Evolutionary conservation across 2,888 invertebrate species (phyloP).

Genomic region (Ethmia dodecea): DNA sequence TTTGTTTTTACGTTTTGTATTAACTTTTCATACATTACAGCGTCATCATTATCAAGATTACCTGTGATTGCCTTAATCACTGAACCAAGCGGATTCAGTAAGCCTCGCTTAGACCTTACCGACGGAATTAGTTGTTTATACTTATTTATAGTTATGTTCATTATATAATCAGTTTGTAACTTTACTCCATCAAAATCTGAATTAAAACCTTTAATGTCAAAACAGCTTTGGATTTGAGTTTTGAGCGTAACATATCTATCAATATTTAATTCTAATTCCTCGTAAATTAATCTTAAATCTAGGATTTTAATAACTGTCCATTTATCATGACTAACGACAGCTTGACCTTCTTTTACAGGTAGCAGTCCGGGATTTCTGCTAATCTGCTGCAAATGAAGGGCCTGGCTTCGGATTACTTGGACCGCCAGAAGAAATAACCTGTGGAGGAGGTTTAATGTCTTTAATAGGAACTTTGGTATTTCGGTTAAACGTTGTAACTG

Average conservation of each 20-base stretch:
- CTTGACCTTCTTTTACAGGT: slow-evolving; percentile 4
- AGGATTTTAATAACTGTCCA: slow-evolving; percentile 4
- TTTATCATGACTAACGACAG: not conserved
- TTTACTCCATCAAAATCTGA: not conserved
- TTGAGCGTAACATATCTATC: not conserved
- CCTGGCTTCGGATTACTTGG: slow-evolving; percentile 1
- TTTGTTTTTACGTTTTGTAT: not conserved
- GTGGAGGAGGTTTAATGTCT: slow-evolving; percentile 14
- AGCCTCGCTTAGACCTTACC: not conserved
- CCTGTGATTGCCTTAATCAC: not conserved
- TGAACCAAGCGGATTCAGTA: slow-evolving; percentile 1
- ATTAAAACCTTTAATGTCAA: not conserved
- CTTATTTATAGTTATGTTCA: not conserved
- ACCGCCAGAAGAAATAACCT: not conserved
- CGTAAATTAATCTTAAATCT: not conserved
- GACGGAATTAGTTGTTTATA: not conserved
- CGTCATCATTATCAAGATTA: not conserved
- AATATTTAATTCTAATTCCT: not conserved
- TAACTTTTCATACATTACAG: not conserved
- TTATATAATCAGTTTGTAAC: not conserved
- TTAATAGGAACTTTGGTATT: slow-evolving; percentile 11
- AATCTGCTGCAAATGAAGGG: slow-evolving; percentile 4
- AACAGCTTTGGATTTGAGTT: not conserved
- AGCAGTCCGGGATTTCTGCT: slow-evolving; percentile 3
- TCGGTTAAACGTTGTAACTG: slow-evolving; percentile 2